Base-by-base conservation (phyloP, 1,140 invertebrate genomes). In the Caerostris extrusa region DNA sequence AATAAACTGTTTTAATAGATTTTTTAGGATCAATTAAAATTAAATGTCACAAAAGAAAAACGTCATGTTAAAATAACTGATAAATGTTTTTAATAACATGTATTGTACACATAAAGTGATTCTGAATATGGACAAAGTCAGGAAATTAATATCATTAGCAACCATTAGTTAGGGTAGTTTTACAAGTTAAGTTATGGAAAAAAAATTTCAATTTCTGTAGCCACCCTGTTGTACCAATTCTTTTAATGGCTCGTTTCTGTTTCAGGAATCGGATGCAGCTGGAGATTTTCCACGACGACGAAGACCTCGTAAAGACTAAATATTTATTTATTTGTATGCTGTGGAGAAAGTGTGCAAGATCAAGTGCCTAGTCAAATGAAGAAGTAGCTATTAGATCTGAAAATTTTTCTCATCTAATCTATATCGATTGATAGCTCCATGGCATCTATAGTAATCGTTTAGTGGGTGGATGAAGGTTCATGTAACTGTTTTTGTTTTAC, bases 221-320 rank as follows among this genome's bases (percentile, higher is more conserved):
- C 34, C 34, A 34, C 34, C 34, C 34, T 34, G 34, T 34, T 34
- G 34, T 34, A 34, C 34, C 34, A 34, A 34, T 34, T 0, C 2
- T 34, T 34, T 0, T 34, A 34, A 34, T 83, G 7, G 6, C 53
- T 8, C 4, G 34, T 69, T 34, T 67, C 34, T 34, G 34, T 86
- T 87, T 19, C 8, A 90, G 87, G 90, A 92, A 60, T 60, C 69
- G 6, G 91, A 77, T 56, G 77, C 67, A 64, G 69, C 56, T 7
- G 90, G 94, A 14, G 88, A 92, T 55, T 94, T 93, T 64, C 94
- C 94, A 7, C 55, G 94, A 19, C 61, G 92, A 55, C 91, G 94
- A 86, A 77, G 88, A 91, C 94, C 87, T 5, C 94, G 94, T 69
- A 94, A 94, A 69, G 94, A 94, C 50, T 94, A 90, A 90, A n/a